Evolutionary conservation across 2,113 vertebrate genomes (phyloP), one percentile per base, ranked within the genome.

Genomic region (Scomber japonicus): DNA sequence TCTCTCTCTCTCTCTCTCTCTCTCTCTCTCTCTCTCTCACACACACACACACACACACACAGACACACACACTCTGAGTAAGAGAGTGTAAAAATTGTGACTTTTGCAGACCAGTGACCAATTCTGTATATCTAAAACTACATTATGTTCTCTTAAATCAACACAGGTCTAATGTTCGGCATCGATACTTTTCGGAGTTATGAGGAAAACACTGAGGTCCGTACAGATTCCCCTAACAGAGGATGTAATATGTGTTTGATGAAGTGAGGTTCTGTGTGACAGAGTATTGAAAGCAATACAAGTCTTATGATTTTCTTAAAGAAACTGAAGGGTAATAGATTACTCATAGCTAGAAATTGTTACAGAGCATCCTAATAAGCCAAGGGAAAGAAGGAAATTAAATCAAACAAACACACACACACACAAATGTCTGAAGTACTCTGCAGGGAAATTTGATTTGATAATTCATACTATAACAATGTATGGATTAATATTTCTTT

Each of bases 91-190:
- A 68, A 63, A 74, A 67, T 63, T 93, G 63, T 91, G 88, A 95
- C 95, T 94, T 92, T 60, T 90, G 71, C 31, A 72, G 62, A 71
- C 54, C 49, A 69, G 68, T 75, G 14, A 70, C 57, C 27, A 92
- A 91, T 91, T 63, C 62, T 55, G 7, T 24, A 27, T 14, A 48
- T 64, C 31, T 53, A 79, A 14, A 85, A 30, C 16, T 46, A 70
- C 16, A 46, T 24, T 21, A 8, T 24, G 0, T 75, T 81, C 24
- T 21, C 4, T 63, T 67, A 7, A 57, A 40, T 56, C 49, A 60
- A 54, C 10, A 30, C 17, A 66, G 9, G 17, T 51, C 10, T 30
- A 46, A 40, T 40, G 56, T 72, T 67, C 14, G 50, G 67, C 73
- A 81, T 63, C 49, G 61, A 81, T 46, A 81, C 64, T 27, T 27